Evolutionary conservation across 2,888 invertebrate genomes (phyloP).

Genomic region (Cephonodes hylas): DNA sequence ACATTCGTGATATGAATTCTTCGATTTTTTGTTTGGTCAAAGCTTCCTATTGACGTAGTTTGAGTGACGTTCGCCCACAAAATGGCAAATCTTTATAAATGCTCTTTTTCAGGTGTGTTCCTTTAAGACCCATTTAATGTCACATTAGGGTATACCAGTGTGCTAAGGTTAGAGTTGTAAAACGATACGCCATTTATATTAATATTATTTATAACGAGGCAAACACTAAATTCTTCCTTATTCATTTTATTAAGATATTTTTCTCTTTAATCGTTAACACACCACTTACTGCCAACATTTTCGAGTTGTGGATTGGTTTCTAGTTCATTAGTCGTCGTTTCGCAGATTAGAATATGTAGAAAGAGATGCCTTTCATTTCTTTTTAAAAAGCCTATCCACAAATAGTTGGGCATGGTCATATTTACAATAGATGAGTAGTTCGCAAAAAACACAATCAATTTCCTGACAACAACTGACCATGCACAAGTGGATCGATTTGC

Average conservation of each 20-base stretch:
- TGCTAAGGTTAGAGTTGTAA: conserved; percentile 48
- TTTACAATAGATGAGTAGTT: conserved; percentile 9
- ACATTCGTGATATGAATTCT: conserved; percentile 20
- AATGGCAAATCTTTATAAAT: conserved; percentile 70
- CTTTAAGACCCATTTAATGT: conserved; percentile 54
- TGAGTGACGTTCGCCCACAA: conserved; percentile 73
- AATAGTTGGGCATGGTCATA: background rate
- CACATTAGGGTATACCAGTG: conserved; percentile 61
- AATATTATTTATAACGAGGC: background rate
- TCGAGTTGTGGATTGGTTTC: no score
- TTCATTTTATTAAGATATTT: no score
- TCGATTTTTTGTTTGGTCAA: conserved; percentile 43
- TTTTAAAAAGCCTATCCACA: background rate
- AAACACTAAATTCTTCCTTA: no score
- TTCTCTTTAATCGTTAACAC: no score
- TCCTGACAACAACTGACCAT: conserved; percentile 80
- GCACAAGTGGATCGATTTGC: conserved; percentile 63
- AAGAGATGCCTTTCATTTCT: background rate
- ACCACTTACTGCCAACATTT: no score
- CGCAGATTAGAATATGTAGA: background rate
- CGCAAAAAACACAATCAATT: conserved; percentile 58
- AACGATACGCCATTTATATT: conserved; percentile 6
- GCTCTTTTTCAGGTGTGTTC: conserved; percentile 69
- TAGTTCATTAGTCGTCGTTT: background rate
- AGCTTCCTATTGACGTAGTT: conserved; percentile 52